Conservation (phyloP, 2,888 invertebrate genomes). For the Ochlodes sylvanus region DNA sequence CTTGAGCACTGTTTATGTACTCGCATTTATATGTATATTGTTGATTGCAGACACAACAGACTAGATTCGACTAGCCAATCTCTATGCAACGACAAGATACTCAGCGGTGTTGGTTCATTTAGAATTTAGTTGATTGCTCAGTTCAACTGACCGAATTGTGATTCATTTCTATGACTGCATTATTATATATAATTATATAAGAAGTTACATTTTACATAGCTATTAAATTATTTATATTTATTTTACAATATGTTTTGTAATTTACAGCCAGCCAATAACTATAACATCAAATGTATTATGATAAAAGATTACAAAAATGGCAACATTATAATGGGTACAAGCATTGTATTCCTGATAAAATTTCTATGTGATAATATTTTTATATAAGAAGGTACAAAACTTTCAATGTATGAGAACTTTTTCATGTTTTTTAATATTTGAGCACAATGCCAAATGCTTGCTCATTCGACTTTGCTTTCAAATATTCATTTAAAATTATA, state of each 20-base stretch:
- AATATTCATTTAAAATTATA: slow-evolving; percentile 45
- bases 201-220: slow-evolving; percentile 26
- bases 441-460: slow-evolving; percentile 18
- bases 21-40: not conserved
- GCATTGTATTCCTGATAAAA: slow-evolving; percentile 29
- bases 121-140: slow-evolving; percentile 32
- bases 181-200: slow-evolving; percentile 28
- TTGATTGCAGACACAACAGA: slow-evolving; percentile 47
- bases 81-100: slow-evolving; percentile 18
- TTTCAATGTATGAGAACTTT: slow-evolving; percentile 4
- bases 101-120: slow-evolving; percentile 33
- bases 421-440: slow-evolving; percentile 8
- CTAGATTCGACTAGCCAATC: slow-evolving; percentile 32
- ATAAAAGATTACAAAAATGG: slow-evolving; percentile 21
- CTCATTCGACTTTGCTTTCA: slow-evolving; percentile 20
- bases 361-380: slow-evolving; percentile 35
- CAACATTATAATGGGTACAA: slow-evolving; percentile 20
- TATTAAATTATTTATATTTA: slow-evolving; percentile 35
- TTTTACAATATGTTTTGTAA: slow-evolving; percentile 24
- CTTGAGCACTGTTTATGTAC: too few species aligned
- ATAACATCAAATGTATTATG: not conserved
- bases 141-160: slow-evolving; percentile 34
- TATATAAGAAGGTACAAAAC: slow-evolving; percentile 33
- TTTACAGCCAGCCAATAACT: slow-evolving; percentile 12
- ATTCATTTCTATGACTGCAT: slow-evolving; percentile 33